phyloP scores from a whole-genome alignment of 30 jellyfish, hydroid and myxozoan species.

The Haliclystus octoradiatus region DNA sequence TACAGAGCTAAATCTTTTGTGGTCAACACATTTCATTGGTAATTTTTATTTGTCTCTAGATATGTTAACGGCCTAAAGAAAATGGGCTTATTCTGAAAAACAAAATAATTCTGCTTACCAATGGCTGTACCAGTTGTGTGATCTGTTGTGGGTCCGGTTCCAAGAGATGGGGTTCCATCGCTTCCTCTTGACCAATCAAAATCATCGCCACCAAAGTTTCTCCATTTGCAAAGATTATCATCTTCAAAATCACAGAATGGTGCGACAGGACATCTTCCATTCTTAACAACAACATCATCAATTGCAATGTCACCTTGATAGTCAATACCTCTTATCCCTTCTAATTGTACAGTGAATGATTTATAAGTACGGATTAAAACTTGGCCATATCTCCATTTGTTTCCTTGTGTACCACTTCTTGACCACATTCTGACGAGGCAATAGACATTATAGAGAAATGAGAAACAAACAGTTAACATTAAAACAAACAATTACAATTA shows the following conservation, averaged over 20 bases:
- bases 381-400: conserved; percentile 83
- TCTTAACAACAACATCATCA: conserved; percentile 69
- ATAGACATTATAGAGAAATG: too few species aligned
- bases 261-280: conserved; percentile 60
- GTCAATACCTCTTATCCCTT: conserved; percentile 75
- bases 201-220: conserved; percentile 49
- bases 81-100: too few species aligned
- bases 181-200: conserved; percentile 86
- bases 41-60: too few species aligned
- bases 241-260: conserved; percentile 83
- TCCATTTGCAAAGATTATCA: conserved; percentile 51
- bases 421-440: conserved; percentile 56
- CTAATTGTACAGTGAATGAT: conserved; percentile 48
- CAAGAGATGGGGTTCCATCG: conserved; percentile 95
- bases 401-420: conserved; percentile 93
- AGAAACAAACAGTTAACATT: too few species aligned
- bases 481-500: too few species aligned
- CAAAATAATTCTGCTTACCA: conserved; percentile 27
- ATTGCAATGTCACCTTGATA: conserved; percentile 88
- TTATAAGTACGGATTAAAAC: conserved; percentile 53
- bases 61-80: too few species aligned
- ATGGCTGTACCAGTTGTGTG: conserved; percentile 91
- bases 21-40: too few species aligned
- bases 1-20: too few species aligned
- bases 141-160: conserved; percentile 95